A percentile compares a stretch with the other conserved stretches of the same genome.
Evolutionary conservation across 1,140 invertebrate genomes (phyloP).

Genomic region (Diorhabda elongata): DNA sequence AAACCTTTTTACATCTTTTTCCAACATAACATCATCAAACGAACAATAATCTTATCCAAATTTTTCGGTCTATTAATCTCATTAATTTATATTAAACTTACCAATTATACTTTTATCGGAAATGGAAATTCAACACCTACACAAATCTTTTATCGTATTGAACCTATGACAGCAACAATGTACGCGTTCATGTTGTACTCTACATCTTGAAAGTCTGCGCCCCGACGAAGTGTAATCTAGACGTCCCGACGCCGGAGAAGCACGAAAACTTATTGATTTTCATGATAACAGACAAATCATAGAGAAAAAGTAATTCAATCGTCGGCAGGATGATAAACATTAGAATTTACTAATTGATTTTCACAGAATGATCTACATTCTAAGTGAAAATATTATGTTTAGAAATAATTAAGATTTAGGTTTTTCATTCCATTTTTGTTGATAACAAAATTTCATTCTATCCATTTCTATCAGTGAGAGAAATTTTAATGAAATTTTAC

Average conservation of each 20-base stretch:
- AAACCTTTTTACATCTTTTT: too few species aligned
- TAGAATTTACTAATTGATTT: too few species aligned
- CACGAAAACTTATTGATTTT: conserved; percentile 8
- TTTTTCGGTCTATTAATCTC: not conserved
- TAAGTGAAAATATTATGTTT: too few species aligned
- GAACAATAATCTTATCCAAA: not conserved
- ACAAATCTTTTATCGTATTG: not conserved
- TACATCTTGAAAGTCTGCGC: not conserved
- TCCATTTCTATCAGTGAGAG: too few species aligned
- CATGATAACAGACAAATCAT: not conserved
- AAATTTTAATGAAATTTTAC: too few species aligned
- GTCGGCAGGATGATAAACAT: too few species aligned
- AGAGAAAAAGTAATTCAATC: too few species aligned
- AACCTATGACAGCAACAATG: not conserved
- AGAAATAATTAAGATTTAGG: too few species aligned
- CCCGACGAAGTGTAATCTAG: not conserved
- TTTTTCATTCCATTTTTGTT: too few species aligned
- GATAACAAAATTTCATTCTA: too few species aligned
- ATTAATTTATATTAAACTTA: not conserved
- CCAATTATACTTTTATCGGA: not conserved
- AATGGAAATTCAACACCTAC: not conserved
- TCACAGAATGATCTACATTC: too few species aligned
- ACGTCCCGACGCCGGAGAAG: conserved; percentile 8
- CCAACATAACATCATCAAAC: not conserved
- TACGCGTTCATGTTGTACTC: not conserved